phyloP scores from a whole-genome alignment of 2,113 vertebrate genomes.

The Pygoscelis antarcticus region DNA sequence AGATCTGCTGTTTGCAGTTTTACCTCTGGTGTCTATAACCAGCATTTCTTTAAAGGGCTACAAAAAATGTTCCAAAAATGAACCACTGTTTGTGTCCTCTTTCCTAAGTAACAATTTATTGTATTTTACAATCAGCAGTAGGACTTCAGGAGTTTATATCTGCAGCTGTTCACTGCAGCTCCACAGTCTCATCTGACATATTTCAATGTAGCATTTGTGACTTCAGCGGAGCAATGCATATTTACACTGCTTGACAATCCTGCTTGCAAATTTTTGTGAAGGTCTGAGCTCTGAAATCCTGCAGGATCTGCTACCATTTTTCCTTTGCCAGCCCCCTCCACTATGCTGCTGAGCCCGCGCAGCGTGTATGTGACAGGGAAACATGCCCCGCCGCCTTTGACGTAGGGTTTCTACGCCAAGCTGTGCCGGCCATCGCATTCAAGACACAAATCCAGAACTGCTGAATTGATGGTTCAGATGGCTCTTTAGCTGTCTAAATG shows the following conservation, averaged over 20 bases:
- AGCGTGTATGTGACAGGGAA: rapidly evolving
- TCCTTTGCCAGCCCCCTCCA: not conserved
- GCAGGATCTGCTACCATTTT: not conserved
- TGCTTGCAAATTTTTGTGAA: no score
- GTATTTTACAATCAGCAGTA: rapidly evolving
- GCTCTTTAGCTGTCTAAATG: not conserved
- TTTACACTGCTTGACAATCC: not conserved
- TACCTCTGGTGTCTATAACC: not conserved
- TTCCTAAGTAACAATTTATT: not conserved
- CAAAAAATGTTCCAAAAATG: not conserved
- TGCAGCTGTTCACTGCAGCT: not conserved
- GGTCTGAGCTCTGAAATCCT: not conserved
- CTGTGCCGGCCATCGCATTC: rapidly evolving
- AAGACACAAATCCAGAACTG: not conserved
- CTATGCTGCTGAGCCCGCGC: rapidly evolving
- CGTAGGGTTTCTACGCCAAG: not conserved
- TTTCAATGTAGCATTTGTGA: rapidly evolving
- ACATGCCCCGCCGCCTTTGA: not conserved
- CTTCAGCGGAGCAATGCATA: rapidly evolving
- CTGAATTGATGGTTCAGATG: not conserved
- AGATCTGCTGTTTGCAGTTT: not conserved
- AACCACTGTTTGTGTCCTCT: not conserved
- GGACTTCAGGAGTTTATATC: not conserved
- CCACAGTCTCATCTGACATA: not conserved
- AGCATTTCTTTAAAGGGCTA: not conserved